Percentiles rank a stretch among this genome's conserved stretches.
Conservation (phyloP, 2,113 vertebrate genomes). For the Entomyzon cyanotis region DNA sequence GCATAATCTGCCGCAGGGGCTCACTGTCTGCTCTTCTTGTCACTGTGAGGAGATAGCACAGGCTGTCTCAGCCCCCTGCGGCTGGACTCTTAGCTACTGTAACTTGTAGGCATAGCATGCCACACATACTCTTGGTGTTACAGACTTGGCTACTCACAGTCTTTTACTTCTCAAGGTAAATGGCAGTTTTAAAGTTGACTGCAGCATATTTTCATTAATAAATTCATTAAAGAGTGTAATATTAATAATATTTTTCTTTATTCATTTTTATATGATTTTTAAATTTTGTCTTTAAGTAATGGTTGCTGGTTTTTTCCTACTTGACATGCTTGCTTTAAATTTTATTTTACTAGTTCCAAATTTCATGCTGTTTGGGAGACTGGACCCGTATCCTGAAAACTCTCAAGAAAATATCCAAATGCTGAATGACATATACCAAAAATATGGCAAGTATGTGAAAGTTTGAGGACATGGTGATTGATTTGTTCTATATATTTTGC, state of each 20-base stretch:
- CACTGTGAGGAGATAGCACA: no score
- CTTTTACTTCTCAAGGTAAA: not conserved
- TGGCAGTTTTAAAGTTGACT: not conserved
- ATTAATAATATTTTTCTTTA: not conserved
- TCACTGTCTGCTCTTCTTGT: no score
- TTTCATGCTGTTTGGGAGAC: not conserved
- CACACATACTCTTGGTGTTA: not conserved
- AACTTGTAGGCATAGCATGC: no score
- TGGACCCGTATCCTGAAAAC: not conserved
- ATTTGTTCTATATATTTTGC: not conserved
- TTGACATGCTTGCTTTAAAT: not conserved
- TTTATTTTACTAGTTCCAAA: not conserved
- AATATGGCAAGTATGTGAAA: not conserved
- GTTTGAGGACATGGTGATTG: fast-evolving
- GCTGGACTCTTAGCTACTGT: no score
- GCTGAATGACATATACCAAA: not conserved
- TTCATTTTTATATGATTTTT: not conserved
- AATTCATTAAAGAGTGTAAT: not conserved
- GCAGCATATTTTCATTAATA: not conserved
- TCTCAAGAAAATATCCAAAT: not conserved
- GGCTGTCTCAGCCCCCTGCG: no score
- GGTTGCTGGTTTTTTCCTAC: not conserved
- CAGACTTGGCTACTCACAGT: not conserved
- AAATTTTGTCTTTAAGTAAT: not conserved
- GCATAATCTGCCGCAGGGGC: no score